These are phyloP conservation scores for Holcopasites calliopsidis DNA, from an alignment of 1,140 invertebrate genomes.

Conservation along the genomic window DNA sequence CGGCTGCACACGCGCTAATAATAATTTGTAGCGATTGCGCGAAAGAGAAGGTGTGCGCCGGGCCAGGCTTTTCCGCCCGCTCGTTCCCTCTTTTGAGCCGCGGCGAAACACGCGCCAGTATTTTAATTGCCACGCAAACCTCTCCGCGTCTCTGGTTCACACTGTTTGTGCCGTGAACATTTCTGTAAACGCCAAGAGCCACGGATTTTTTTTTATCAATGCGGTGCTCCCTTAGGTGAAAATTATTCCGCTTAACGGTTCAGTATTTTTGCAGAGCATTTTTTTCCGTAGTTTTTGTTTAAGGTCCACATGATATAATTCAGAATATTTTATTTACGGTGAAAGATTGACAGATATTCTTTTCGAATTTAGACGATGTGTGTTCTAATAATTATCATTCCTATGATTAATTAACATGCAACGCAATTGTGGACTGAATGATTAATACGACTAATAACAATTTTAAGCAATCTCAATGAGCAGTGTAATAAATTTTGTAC, in stretches of 20 bases:
- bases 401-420: too few species aligned
- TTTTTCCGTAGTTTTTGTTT: too few species aligned
- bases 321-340: too few species aligned
- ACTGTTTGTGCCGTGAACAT: not conserved
- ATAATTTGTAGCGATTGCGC: constrained; percentile 11
- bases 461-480: too few species aligned
- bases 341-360: too few species aligned
- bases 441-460: too few species aligned
- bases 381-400: too few species aligned
- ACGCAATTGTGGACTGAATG: too few species aligned
- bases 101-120: not conserved
- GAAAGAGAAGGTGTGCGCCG: constrained; percentile 1
- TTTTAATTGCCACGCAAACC: not conserved
- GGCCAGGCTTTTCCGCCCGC: too few species aligned
- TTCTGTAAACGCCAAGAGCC: not conserved
- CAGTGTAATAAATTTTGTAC: too few species aligned
- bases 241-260: not conserved
- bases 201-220: not conserved
- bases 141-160: not conserved
- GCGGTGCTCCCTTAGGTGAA: not conserved
- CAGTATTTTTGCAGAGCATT: not conserved
- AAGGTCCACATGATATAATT: too few species aligned
- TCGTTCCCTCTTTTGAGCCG: not conserved
- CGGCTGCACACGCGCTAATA: not conserved
- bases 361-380: too few species aligned